Base-by-base conservation (phyloP, 1,140 invertebrate genomes). In the Ceratitis capitata region DNA sequence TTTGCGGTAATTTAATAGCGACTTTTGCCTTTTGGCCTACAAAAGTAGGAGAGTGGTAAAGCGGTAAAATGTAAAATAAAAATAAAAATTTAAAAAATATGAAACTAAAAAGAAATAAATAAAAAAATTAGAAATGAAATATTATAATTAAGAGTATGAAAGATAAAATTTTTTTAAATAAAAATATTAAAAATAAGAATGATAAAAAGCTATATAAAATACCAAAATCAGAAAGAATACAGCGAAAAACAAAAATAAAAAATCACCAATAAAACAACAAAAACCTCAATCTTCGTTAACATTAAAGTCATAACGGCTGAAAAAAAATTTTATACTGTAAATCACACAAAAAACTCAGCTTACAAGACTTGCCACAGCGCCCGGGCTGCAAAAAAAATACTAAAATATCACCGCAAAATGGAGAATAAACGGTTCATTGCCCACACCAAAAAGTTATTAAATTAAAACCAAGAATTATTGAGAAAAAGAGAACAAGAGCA, bases 1-100 rank as follows among this genome's bases (percentile, higher is more conserved):
- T n/a, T n/a, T 51, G 56, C 32, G 32, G 53, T 58, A 84, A 64
- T 84, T 84, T 84, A 84, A 84, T 84, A n/a, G n/a, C n/a, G 83
- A 61, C 39, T 51, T 82, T 82, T 82, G 78, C 39, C 78, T 82
- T 82, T 82, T 82, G 78, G 78, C 47, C 39, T 35, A 29, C 83
- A 42, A 84, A 84, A 19, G 19, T 9, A 23, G 64, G 32, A 47
- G 45, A 9, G 82, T 47, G 32, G 23, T 29, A 23, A 83, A 83
- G 45, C 9, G 19, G 3, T 9, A 10, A 82, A 3, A 39, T 16
- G 16, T 39, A 82, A 82, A 49, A n/a, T 5, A 49, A 82, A n/a
- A 32, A 82, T 6, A 32, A n/a, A 61, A 61, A 61, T 23, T 61
- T 4, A 39, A 69, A n/a, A n/a, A n/a, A n/a, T n/a, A n/a, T n/a